These are phyloP conservation scores for Acleris sparsana DNA, from an alignment of 2,888 invertebrate genomes.

Conservation along the genomic window DNA sequence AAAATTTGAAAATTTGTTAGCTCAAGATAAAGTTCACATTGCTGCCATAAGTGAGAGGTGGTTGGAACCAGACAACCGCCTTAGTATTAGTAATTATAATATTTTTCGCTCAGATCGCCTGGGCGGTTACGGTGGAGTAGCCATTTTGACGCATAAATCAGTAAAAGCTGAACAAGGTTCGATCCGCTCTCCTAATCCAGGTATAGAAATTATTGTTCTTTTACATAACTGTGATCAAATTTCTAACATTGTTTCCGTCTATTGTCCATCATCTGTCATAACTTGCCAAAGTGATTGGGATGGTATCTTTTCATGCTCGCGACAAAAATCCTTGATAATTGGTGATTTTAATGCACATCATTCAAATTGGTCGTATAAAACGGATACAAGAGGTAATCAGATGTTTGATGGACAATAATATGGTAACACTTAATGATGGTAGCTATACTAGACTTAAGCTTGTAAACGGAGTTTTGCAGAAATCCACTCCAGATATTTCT, in stretches of 20 bases:
- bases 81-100: no score
- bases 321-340: conserved; percentile 21
- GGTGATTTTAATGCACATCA: conserved; percentile 42
- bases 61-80: no score
- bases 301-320: conserved; percentile 9
- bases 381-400: conserved; percentile 37
- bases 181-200: no score
- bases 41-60: no score
- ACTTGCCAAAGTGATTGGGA: conserved; percentile 34
- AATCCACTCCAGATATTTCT: conserved; percentile 40
- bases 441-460: conserved; percentile 35
- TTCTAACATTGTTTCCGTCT: no score
- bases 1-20: conserved; percentile 25
- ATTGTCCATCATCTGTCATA: conserved; percentile 20
- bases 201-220: no score
- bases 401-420: conserved; percentile 37
- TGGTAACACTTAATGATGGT: conserved; percentile 39
- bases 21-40: no score
- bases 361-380: conserved; percentile 39
- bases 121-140: no score
- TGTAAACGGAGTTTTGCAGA: conserved; percentile 31
- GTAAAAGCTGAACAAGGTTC: no score
- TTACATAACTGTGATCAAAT: no score
- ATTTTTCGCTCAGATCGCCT: no score
- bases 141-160: no score